Conservation (phyloP, 2,113 vertebrate species). For the Phylloscopus trochilus region DNA sequence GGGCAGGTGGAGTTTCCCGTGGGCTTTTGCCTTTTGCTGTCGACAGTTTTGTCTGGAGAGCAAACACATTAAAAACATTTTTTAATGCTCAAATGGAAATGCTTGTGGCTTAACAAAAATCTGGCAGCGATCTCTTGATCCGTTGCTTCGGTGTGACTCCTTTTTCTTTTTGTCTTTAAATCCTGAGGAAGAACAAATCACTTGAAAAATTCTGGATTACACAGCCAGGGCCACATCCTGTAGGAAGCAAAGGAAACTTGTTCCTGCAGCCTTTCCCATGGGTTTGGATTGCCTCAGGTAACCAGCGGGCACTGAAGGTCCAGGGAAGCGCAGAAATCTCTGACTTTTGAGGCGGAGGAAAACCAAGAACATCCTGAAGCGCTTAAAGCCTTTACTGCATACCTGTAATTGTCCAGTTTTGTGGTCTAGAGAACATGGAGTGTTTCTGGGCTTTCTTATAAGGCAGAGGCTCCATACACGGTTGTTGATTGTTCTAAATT, state of each 20-base stretch:
- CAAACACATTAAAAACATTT: too few relatives aligned
- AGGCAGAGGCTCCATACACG: conserved; percentile 90
- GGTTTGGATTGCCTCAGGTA: conserved; percentile 67
- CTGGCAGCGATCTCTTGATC: not conserved
- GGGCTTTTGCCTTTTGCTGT: not conserved
- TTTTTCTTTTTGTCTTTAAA: not conserved
- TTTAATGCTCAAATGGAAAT: not conserved
- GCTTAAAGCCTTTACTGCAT: conserved; percentile 85
- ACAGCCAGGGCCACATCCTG: not conserved
- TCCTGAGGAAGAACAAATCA: not conserved
- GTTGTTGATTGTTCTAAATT: conserved; percentile 99
- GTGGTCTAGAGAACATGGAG: conserved; percentile 85
- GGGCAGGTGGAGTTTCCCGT: not conserved
- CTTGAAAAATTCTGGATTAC: not conserved
- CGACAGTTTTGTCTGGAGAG: not conserved
- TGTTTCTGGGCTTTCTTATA: conserved; percentile 90
- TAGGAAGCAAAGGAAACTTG: not conserved
- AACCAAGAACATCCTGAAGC: conserved; percentile 66
- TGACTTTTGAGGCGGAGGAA: conserved; percentile 64
- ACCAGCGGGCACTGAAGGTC: conserved; percentile 29
- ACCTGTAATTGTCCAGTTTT: conserved; percentile 91
- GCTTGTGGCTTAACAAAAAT: not conserved
- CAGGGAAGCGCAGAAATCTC: conserved; percentile 46
- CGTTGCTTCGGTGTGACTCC: not conserved
- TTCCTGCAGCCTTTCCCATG: conserved; percentile 30